Evolutionary conservation across 1,140 invertebrate species (phyloP), one percentile per base, ranked within the genome.

Genomic region (Cotesia typhae): DNA sequence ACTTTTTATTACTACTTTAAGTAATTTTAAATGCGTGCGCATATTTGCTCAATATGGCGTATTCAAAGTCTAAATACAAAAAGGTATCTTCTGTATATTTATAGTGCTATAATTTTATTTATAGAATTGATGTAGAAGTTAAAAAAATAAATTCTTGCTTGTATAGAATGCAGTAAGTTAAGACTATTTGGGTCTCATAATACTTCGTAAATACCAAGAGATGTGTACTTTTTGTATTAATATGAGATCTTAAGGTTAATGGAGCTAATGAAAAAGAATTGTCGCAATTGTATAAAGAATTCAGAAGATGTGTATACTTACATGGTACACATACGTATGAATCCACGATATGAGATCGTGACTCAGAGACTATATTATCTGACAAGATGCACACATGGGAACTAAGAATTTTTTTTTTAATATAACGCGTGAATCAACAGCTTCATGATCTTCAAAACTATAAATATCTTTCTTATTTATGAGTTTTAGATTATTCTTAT

Each of bases 351-450:
- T 67, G 7, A 28, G 14, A 10, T 35, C 28, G 9, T 67, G 51
- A 67, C 66, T 67, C 66, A 67, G 66, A 67, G 14, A 37, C 4
- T 47, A 47, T 47, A 47, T 59, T 59, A 67, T 51, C 66, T 67
- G 66, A 52, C 36, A 55, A n/a, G 66, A 51, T 17, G 41, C 63
- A 67, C 66, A 53, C 41, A 41, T 65, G 37, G 66, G 14, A 57
- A 17, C 9, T n/a, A 20, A 47, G 64, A 14, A 38, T 12, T 20
- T 66, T 47, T 47, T 47, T 47, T 20, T 51, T 66, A 28, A 66
- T 64, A 17, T 10, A 52, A 47, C 38, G 64, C 38, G 38, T 66
- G 64, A 67, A 67, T 67, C 51, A 53, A 67, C 66, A 67, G 41
- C 41, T 47, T 47, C 41, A 47, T 47, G 41, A 47, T 47, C 41